A percentile compares a stretch with the other conserved stretches of the same genome.
phyloP scores from a whole-genome alignment of 1,140 invertebrate genomes.

The Metopolophium dirhodum region DNA sequence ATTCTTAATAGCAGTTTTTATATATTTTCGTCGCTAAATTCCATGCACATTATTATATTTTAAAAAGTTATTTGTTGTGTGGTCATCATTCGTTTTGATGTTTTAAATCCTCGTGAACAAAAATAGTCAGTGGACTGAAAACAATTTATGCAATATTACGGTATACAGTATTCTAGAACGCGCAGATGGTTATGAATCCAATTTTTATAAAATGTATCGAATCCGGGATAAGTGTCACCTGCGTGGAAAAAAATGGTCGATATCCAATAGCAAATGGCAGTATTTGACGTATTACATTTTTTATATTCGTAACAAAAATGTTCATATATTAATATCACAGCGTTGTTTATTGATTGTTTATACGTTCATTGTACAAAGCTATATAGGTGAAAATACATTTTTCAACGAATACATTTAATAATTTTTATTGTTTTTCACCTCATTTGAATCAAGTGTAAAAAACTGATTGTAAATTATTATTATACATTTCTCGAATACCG shows the following conservation, averaged over 20 bases:
- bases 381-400: neutral
- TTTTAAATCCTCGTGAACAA: too few relatives aligned
- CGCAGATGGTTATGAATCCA: slow-evolving; percentile 48
- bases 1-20: neutral
- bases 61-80: neutral
- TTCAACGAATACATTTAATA: neutral
- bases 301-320: neutral
- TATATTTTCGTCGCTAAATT: neutral
- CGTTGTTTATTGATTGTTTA: neutral
- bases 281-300: slow-evolving; percentile 13
- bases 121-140: neutral
- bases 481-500: neutral
- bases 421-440: neutral
- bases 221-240: slow-evolving; percentile 49
- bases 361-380: neutral
- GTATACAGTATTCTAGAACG: neutral
- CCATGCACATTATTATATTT: neutral
- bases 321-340: neutral
- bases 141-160: slow-evolving; percentile 14
- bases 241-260: slow-evolving; percentile 12
- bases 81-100: neutral
- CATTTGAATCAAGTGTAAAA: neutral
- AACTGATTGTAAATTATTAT: neutral
- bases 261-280: slow-evolving; percentile 18
- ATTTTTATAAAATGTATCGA: slow-evolving; percentile 46